These are phyloP conservation scores for Halichoerus grypus DNA, from an alignment of 2,113 vertebrate genomes.

Conservation along the genomic window DNA sequence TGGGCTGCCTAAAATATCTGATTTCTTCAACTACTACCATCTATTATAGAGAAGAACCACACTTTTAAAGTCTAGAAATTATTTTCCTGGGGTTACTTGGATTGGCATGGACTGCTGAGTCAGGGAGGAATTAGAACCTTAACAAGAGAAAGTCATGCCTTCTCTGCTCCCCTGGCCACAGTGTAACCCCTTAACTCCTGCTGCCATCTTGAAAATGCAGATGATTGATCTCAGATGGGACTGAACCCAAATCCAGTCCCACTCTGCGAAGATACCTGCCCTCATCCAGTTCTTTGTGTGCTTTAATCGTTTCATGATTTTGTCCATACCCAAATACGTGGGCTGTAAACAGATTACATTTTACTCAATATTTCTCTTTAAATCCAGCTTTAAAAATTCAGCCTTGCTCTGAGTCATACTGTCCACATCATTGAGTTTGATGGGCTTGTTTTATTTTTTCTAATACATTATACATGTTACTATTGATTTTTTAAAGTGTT, in stretches of 20 bases:
- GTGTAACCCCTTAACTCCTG: not conserved
- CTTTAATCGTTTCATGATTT: not conserved
- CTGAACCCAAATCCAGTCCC: not conserved
- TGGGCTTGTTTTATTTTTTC: not conserved
- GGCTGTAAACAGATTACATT: not conserved
- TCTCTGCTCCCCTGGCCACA: not conserved
- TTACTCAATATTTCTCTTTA: not conserved
- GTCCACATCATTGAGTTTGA: not conserved
- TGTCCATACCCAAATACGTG: not conserved
- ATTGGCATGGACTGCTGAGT: not conserved
- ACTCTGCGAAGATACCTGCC: not conserved
- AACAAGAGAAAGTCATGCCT: not conserved
- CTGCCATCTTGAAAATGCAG: slow-evolving; percentile 26
- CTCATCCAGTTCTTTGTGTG: not conserved
- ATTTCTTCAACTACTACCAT: not conserved
- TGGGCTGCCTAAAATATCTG: slow-evolving; percentile 30
- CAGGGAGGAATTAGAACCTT: not conserved
- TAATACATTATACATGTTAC: not conserved
- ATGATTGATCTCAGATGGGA: not conserved
- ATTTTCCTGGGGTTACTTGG: not conserved
- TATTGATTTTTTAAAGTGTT: not conserved
- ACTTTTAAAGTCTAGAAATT: not conserved
- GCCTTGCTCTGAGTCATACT: not conserved
- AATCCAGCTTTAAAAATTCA: not conserved
- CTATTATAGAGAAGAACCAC: not conserved